Evolutionary conservation across 2,888 invertebrate species (phyloP).

Genomic region (Melipona beecheii): DNA sequence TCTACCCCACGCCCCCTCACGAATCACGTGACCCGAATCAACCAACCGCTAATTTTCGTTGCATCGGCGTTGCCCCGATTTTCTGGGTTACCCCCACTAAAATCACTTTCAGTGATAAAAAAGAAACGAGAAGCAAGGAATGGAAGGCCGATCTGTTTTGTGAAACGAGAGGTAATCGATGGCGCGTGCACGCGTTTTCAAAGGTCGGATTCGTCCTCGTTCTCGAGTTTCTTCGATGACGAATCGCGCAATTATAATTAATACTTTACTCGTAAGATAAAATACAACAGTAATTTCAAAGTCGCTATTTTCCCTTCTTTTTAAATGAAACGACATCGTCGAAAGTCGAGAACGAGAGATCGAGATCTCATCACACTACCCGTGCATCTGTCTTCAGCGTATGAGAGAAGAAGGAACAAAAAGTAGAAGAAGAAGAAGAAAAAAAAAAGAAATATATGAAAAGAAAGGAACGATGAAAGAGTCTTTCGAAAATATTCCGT

Average conservation of each 20-base stretch:
- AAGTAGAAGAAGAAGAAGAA: background rate
- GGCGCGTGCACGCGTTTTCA: background rate
- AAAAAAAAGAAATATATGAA: background rate
- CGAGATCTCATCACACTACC: constrained; percentile 38
- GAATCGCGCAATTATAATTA: background rate
- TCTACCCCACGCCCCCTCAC: too few relatives aligned
- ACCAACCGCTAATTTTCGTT: too few relatives aligned
- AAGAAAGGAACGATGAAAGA: background rate
- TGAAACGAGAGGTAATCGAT: background rate
- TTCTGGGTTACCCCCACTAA: too few relatives aligned
- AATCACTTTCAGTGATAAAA: too few relatives aligned
- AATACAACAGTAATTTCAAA: background rate
- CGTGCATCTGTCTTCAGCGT: constrained; percentile 30
- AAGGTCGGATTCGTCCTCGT: background rate
- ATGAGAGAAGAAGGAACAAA: background rate
- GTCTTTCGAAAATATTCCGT: constrained; percentile 52
- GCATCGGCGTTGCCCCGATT: too few relatives aligned
- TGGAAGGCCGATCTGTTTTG: background rate
- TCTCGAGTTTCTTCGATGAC: background rate
- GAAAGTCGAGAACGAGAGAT: constrained; percentile 3
- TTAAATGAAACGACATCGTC: background rate
- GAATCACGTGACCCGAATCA: too few relatives aligned
- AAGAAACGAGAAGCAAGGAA: too few relatives aligned
- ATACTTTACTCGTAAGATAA: background rate
- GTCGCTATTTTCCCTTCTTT: background rate